Base-by-base conservation (phyloP, 92 coral and sea anemone genomes). In the Hydrozoanthus gracilis region DNA sequence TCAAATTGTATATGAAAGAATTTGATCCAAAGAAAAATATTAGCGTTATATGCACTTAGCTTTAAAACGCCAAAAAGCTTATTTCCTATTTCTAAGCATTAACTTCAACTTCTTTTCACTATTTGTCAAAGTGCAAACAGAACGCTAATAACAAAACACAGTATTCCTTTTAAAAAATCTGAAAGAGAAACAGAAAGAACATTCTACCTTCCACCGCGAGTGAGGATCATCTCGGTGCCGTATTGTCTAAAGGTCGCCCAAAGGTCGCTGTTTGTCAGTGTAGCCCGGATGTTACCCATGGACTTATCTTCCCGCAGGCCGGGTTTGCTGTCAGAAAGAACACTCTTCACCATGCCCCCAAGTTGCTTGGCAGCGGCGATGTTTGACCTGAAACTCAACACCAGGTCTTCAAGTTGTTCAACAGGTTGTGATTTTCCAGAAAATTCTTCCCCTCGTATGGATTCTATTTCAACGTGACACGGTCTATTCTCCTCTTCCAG, bases 201-300 rank as follows among this genome's bases (percentile, higher is more conserved):
- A 8, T 48, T 39, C 27, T 67, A 80, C 85, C 85, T 47, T 48
- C 85, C 85, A 10, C 60, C 58, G 14, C 85, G 74, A 2, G 85
- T 80, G 51, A 80, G 75, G 46, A 80, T 80, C 85, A 80, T 80
- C 51, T 80, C 85, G 8, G 70, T 80, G 0, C 85, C 85, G 13
- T 80, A 64, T 9, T 80, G 74, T 3, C 51, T n/a, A 67, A 80
- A 80, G 11, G 35, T 80, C 3, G 39, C 51, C 85, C 85, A 80
- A 20, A 80, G 69, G 4, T 80, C 47, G 8, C 75, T 48, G 60
- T 80, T 80, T 4, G 7, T 16, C 49, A 80, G 62, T 27, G 56
- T 49, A 8, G 85, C 85, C 60, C 48, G 55, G 17, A 80, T 80
- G 46, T 27, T 35, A 44, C 56, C 17, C 13, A 48, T 11, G 50